These are phyloP conservation scores for Drosophila sproati DNA, from an alignment of 1,140 invertebrate genomes.

Conservation along the genomic window DNA sequence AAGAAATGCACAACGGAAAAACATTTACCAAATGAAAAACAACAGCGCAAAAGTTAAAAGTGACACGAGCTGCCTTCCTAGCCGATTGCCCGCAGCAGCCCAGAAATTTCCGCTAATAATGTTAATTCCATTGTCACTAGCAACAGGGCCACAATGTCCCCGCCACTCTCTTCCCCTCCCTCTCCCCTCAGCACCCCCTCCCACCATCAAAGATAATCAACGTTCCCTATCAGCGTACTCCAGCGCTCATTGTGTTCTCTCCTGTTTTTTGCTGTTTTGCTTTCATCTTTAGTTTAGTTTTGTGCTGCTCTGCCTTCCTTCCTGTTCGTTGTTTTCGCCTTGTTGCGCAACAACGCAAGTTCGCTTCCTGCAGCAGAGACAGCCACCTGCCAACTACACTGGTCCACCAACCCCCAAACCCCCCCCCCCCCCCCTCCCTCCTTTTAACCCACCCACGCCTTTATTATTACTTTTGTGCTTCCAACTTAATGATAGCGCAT, in stretches of 20 bases:
- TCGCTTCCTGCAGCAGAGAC: constrained; percentile 9
- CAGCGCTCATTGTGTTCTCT: constrained; percentile 5
- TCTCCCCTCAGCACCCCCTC: not conserved
- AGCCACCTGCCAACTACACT: not conserved
- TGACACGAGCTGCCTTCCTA: constrained; percentile 28
- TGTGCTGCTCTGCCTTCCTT: constrained; percentile 54
- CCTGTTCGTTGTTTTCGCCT: constrained; percentile 24
- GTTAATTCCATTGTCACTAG: constrained; percentile 79
- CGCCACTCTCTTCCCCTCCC: not conserved
- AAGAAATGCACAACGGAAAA: constrained; percentile 48
- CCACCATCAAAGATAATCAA: constrained; percentile 70
- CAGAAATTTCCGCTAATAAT: constrained; percentile 79
- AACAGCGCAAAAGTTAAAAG: constrained; percentile 65
- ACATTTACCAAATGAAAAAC: constrained; percentile 63
- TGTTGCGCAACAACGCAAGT: constrained; percentile 39
- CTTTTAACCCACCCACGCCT: not conserved
- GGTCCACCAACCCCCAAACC: not conserved
- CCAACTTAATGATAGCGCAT: constrained; percentile 54
- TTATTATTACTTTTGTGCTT: constrained; percentile 35
- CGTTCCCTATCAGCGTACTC: constrained; percentile 6
- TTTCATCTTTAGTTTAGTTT: constrained; percentile 81
- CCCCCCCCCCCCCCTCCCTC: no score
- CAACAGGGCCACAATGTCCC: not conserved
- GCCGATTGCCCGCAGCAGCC: constrained; percentile 4
- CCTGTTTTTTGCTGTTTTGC: constrained; percentile 71